phyloP scores from a whole-genome alignment of 2,797 vertebrate genomes.

The Gymnoscopelus microlampas region DNA sequence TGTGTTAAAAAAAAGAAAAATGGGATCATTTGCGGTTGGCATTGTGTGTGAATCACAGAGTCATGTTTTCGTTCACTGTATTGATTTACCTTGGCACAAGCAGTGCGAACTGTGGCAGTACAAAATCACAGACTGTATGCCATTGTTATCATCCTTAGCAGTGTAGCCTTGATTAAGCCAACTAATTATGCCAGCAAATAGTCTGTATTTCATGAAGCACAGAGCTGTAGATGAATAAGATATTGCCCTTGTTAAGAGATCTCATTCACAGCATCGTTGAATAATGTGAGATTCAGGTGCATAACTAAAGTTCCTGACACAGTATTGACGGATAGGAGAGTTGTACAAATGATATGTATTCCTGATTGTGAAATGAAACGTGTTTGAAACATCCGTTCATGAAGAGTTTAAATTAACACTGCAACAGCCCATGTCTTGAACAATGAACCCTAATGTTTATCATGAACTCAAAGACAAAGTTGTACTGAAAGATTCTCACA shows the following conservation, averaged over 20 bases:
- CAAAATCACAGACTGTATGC: constrained; percentile 38
- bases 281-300: constrained; percentile 57
- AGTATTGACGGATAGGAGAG: constrained; percentile 28
- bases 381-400: too few species aligned
- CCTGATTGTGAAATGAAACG: too few species aligned
- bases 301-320: constrained; percentile 42
- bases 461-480: too few species aligned
- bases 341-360: constrained; percentile 26
- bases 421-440: too few species aligned
- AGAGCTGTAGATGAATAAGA: constrained; percentile 67
- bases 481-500: too few species aligned
- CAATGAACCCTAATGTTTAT: too few species aligned
- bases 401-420: too few species aligned
- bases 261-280: constrained; percentile 50
- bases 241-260: constrained; percentile 64
- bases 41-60: constrained; percentile 13
- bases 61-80: constrained; percentile 27
- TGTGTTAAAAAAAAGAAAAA: constrained; percentile 18
- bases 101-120: constrained; percentile 26
- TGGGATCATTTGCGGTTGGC: constrained; percentile 28
- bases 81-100: constrained; percentile 54
- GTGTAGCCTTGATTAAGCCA: constrained; percentile 63
- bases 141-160: constrained; percentile 62
- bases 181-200: constrained; percentile 69
- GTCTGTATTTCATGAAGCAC: constrained; percentile 53